Base-by-base conservation (phyloP, 1,140 invertebrate genomes). In the Drosophila baimaii region DNA sequence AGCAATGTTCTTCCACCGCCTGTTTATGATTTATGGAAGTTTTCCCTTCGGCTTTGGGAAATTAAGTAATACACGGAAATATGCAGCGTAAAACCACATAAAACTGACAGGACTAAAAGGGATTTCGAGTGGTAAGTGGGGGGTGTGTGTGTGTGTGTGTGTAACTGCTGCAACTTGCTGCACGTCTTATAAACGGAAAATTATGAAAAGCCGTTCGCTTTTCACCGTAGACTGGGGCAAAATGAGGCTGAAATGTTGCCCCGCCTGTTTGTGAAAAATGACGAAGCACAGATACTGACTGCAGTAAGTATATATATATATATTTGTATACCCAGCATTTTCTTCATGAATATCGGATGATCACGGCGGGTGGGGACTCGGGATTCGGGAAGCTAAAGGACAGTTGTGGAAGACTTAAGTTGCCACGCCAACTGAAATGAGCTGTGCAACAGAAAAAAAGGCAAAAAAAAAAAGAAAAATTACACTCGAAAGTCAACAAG, bases 341-440 rank as follows among this genome's bases (percentile, higher is more conserved):
- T 89, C 77, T 78, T 79, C 84, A 81, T 89, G 85, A 89, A 89
- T 89, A 89, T 89, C 77, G 86, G 79, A 82, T 77, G 76, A 80
- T 37, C 17, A 49, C 9, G n/a, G 62, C 41, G 64, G 56, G 29
- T 27, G 5, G 47, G 43, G 52, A 17, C 17, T 17, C 27, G 56
- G 41, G 33, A 23, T 54, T 54, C 55, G 56, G 23, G 21, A 29
- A 41, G 69, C 63, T 47, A 79, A 46, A 63, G 84, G 82, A 86
- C 84, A 89, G 49, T 84, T 62, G 70, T 73, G 79, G 56, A 88
- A 89, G 84, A 85, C 81, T 89, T 89, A 89, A 90, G 74, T 85
- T 84, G 72, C 72, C 64, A 69, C 54, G 27, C 58, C 70, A 64
- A 73, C 58, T 79, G 55, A 88, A 88, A 89, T 88, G 83, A 89